These are phyloP conservation scores for Spodoptera picta DNA, from an alignment of 2,888 invertebrate species.

Conservation along the genomic window DNA sequence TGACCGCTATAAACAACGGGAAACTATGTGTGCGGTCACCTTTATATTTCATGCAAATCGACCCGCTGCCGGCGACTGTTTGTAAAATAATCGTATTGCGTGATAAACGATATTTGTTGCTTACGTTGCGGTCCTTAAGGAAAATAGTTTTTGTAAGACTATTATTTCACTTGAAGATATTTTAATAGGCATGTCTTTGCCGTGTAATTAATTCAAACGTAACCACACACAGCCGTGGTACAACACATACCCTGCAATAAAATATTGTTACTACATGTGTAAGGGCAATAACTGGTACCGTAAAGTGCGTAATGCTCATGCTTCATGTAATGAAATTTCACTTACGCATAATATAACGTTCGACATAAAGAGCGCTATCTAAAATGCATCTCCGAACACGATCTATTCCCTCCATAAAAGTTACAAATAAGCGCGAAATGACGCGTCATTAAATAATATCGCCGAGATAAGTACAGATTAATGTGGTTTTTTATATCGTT, in stretches of 20 bases:
- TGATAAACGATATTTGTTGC: conserved; percentile 67
- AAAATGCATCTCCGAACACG: conserved; percentile 73
- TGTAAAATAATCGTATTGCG: conserved; percentile 71
- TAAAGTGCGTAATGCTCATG: conserved; percentile 40
- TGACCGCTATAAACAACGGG: conserved; percentile 87
- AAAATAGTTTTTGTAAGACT: conserved; percentile 36
- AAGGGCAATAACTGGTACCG: conserved; percentile 21
- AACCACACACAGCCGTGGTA: background rate
- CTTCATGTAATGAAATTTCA: conserved; percentile 64
- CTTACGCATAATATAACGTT: conserved; percentile 69
- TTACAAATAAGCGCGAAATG: conserved; percentile 87
- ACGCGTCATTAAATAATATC: conserved; percentile 87
- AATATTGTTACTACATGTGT: conserved; percentile 28
- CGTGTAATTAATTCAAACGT: conserved; percentile 14
- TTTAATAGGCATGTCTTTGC: conserved; percentile 13
- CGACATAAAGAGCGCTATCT: conserved; percentile 76
- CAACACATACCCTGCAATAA: conserved; percentile 2
- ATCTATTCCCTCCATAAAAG: conserved; percentile 80
- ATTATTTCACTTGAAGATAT: conserved; percentile 28
- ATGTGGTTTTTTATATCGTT: conserved; percentile 84
- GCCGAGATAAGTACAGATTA: conserved; percentile 86
- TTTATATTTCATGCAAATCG: conserved; percentile 88
- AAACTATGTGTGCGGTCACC: conserved; percentile 86
- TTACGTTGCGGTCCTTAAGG: conserved; percentile 49
- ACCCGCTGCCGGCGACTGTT: conserved; percentile 63